These are phyloP conservation scores for Pterocles gutturalis DNA, from an alignment of 2,113 vertebrate genomes.

Conservation along the genomic window DNA sequence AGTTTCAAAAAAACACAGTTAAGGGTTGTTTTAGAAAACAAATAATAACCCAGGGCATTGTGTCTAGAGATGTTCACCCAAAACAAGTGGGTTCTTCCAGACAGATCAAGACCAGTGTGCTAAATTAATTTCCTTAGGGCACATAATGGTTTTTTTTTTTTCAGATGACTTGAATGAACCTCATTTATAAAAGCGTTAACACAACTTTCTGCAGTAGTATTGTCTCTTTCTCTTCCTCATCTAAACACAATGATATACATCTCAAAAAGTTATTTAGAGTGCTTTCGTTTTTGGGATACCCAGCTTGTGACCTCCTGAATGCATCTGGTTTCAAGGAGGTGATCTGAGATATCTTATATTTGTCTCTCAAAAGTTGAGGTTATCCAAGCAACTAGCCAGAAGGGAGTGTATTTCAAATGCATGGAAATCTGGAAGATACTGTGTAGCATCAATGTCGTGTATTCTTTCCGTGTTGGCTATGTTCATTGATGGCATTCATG, in stretches of 20 bases:
- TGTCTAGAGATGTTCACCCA: not conserved
- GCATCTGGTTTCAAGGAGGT: not conserved
- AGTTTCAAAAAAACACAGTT: not conserved
- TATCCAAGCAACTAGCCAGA: not conserved
- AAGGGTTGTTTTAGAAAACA: constrained; percentile 12
- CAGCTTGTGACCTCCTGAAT: not conserved
- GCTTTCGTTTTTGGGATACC: not conserved
- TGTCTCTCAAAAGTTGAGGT: not conserved
- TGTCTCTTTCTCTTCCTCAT: not conserved
- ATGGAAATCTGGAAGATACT: not conserved
- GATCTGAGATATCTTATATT: not conserved
- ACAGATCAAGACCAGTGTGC: not conserved
- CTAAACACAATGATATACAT: not conserved
- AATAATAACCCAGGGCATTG: constrained; percentile 1
- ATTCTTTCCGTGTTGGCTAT: not conserved
- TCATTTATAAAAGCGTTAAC: not conserved
- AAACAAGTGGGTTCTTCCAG: not conserved
- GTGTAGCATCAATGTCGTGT: accelerated
- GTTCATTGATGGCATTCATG: not conserved
- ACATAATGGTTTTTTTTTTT: not conserved
- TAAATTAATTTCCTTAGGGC: not conserved
- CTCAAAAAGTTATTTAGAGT: not conserved
- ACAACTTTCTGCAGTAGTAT: not conserved
- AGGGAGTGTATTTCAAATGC: not conserved
- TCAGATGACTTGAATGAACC: not conserved